Base-by-base conservation (phyloP, 2,797 vertebrate genomes). In the Chelidonichthys spinosus region DNA sequence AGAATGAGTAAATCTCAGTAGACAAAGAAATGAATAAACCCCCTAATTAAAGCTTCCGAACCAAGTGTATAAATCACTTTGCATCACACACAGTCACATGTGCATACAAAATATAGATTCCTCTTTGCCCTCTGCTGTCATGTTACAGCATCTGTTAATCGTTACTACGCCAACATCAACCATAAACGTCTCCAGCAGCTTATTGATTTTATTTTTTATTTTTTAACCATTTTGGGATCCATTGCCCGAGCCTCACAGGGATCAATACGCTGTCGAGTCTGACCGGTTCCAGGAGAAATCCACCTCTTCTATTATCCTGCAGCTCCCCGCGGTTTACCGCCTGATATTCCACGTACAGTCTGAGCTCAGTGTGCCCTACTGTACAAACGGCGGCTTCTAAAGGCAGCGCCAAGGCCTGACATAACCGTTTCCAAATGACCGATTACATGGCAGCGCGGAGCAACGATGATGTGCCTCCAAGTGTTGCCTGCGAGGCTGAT, bases 381-480 rank as follows among this genome's bases (percentile, higher is more conserved):
- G 79, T 69, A 84, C 71, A 79, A 87, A 82, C 53, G 54, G 76
- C 67, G 73, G 82, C 70, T 69, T 90, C 88, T 90, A 89, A 88
- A 88, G 88, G 84, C 83, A 85, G 89, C 82, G 64, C 78, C 4
- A 40, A 67, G 84, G 80, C 62, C 79, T 84, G 85, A 87, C 90
- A 86, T 83, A 83, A 88, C 76, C 5, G 56, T 79, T 91, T 88
- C 88, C 77, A 86, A 89, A 84, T 86, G 85, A 91, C 73, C 68
- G 68, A 84, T 75, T 74, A 76, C 86, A 63, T 79, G 82, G 85
- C 89, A 83, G 85, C 74, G 52, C 82, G 74, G 84, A 44, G 82
- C 76, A 58, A 73, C 64, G 65, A 81, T 88, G 89, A 86, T 80
- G 80, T 82, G 83, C 77, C 75, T 89, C 83, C 69, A 14, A 87